A percentile compares a stretch with the other conserved stretches of the same genome.
Conservation (phyloP, 1,140 invertebrate species). For the Orius laevigatus region DNA sequence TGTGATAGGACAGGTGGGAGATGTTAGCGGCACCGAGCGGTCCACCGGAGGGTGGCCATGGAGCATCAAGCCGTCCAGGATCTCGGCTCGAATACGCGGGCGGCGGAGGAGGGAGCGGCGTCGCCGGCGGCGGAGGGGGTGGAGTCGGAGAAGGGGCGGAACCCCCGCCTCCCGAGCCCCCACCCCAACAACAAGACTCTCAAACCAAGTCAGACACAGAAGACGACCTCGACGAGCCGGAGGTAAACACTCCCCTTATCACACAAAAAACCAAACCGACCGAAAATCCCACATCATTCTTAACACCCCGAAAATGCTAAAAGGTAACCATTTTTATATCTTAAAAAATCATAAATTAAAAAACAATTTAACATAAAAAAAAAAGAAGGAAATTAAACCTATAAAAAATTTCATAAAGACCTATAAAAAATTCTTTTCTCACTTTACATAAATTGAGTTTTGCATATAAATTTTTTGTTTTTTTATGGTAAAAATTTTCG, state of each 20-base stretch:
- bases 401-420: background rate
- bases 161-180: background rate
- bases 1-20: too few species aligned
- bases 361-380: too few species aligned
- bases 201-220: slow-evolving; percentile 8
- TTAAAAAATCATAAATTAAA: background rate
- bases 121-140: slow-evolving; percentile 4
- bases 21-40: too few species aligned
- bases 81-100: background rate
- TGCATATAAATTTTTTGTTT: too few species aligned
- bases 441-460: too few species aligned
- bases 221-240: slow-evolving; percentile 13
- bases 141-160: background rate
- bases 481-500: too few species aligned
- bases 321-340: background rate
- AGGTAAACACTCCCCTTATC: slow-evolving; percentile 6
- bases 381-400: background rate
- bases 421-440: too few species aligned
- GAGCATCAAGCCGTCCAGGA: too few species aligned
- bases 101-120: slow-evolving; percentile 2
- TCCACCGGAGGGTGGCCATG: too few species aligned
- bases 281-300: background rate
- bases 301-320: background rate
- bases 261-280: background rate
- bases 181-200: background rate